Base-by-base conservation (phyloP, 2,888 invertebrate species). In the Mythimna impura region DNA sequence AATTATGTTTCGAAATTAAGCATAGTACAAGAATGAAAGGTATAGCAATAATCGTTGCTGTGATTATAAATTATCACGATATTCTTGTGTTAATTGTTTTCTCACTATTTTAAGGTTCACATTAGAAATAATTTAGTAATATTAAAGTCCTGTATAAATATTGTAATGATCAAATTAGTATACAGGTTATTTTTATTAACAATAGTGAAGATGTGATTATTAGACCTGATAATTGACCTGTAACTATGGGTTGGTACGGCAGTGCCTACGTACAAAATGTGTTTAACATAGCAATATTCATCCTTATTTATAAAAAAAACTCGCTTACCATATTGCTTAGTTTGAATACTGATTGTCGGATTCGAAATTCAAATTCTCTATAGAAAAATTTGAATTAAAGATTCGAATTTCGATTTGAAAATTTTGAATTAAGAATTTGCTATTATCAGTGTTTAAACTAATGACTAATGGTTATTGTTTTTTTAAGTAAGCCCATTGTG, bases 61-160 rank as follows among this genome's bases (percentile, higher is more conserved):
- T 82, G 80, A 81, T 82, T 55, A 81, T 66, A 66, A 71, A 66
- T 81, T 76, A 71, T 79, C 79, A 63, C 76, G 71, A 80, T 78
- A 71, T 71, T 78, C 62, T 71, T 82, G 71, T 77, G 68, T 75
- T 78, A 79, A 82, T 82, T 72, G 75, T 80, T 82, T 78, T 88
- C 88, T 90, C 90, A 89, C 76, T 89, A 89, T 67, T 22, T 65
- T 90, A 90, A 91, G 91, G 88, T 89, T 72, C 85, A 91, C 88
- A 89, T 82, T 89, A 88, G 88, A 54, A 64, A 61, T 88, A 85
- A 84, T 85, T 86, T 88, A 89, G 88, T 89, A 90, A 90, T 89
- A 88, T 85, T 84, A 71, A 52, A 60, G 65, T 73, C 65, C 63
- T 84, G 57, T 80, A 68, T 73, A 69, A 62, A 73, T 71, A 79